Evolutionary conservation across 1,140 invertebrate species (phyloP).

Genomic region (Zaprionus camerounensis): DNA sequence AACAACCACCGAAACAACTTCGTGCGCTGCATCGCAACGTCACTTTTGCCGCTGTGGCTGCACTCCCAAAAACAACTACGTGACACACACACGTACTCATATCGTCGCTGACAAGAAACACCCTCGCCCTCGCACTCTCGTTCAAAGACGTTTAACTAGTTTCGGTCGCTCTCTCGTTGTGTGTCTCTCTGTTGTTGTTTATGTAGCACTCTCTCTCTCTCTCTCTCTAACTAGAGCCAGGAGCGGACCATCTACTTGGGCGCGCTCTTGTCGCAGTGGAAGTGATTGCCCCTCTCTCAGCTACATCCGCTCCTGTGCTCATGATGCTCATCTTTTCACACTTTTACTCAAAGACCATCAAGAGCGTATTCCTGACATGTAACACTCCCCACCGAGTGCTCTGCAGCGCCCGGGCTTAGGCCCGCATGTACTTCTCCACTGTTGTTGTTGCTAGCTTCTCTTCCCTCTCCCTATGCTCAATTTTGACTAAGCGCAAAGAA

Average conservation of each 20-base stretch:
- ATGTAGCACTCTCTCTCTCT: slow-evolving; percentile 17
- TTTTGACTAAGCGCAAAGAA: slow-evolving; percentile 19
- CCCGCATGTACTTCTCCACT: slow-evolving; percentile 23
- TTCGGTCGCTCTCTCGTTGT: slow-evolving; percentile 23
- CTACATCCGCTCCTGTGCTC: slow-evolving; percentile 11
- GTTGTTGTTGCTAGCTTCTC: neutral
- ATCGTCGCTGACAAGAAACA: slow-evolving; percentile 31
- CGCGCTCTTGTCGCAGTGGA: neutral
- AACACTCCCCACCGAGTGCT: slow-evolving; percentile 6
- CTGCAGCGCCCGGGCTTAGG: slow-evolving; percentile 30
- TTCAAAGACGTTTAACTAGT: slow-evolving; percentile 41
- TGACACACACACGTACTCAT: slow-evolving; percentile 11
- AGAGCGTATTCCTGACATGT: slow-evolving; percentile 13
- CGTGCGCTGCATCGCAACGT: slow-evolving; percentile 46
- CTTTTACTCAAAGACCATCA: slow-evolving; percentile 47
- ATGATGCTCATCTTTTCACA: slow-evolving; percentile 32
- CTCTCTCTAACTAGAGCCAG: slow-evolving; percentile 14
- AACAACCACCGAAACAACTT: slow-evolving; percentile 45
- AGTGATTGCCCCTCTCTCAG: neutral
- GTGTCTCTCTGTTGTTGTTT: slow-evolving; percentile 39
- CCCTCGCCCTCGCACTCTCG: slow-evolving; percentile 39
- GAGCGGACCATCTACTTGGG: slow-evolving; percentile 15
- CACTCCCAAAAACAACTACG: slow-evolving; percentile 26
- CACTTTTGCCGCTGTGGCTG: slow-evolving; percentile 33
- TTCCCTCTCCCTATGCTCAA: slow-evolving; percentile 1